A percentile compares a stretch with the other conserved stretches of the same genome.
Evolutionary conservation across 1,140 invertebrate species (phyloP).

Genomic region (Bombus cullumanus): DNA sequence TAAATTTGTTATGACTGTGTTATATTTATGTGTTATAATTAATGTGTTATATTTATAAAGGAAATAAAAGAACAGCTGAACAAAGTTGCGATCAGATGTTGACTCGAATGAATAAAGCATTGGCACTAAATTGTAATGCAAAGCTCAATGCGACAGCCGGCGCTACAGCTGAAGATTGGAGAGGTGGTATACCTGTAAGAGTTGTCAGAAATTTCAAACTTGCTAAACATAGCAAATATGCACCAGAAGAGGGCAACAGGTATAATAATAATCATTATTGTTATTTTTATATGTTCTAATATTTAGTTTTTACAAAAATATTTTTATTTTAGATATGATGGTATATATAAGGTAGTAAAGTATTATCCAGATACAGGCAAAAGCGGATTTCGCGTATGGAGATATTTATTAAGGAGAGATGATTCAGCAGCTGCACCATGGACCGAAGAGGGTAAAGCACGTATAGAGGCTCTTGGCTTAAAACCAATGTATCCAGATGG

Average conservation of each 20-base stretch:
- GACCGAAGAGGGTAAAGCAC: constrained; percentile 88
- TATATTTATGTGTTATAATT: not conserved
- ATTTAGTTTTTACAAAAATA: constrained; percentile 1
- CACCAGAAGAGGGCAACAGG: constrained; percentile 89
- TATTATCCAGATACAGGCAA: constrained; percentile 92
- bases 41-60: constrained; percentile 44
- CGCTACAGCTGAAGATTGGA: constrained; percentile 89
- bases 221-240: constrained; percentile 89
- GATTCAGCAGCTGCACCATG: constrained; percentile 92
- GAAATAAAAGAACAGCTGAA: constrained; percentile 91
- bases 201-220: constrained; percentile 92
- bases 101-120: constrained; percentile 90
- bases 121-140: constrained; percentile 91
- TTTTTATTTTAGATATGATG: constrained; percentile 85
- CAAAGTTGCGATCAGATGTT: constrained; percentile 93
- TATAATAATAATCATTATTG: constrained; percentile 64
- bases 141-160: constrained; percentile 86
- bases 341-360: constrained; percentile 92
- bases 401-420: constrained; percentile 90
- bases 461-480: constrained; percentile 73
- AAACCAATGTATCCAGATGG: constrained; percentile 87
- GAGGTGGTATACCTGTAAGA: constrained; percentile 88
- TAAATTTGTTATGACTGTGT: not conserved
- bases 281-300: not conserved
- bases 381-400: constrained; percentile 92